Evolutionary conservation across 2,797 vertebrate species (phyloP), one percentile per base, ranked within the genome.

Genomic region (Diplodus sargus): DNA sequence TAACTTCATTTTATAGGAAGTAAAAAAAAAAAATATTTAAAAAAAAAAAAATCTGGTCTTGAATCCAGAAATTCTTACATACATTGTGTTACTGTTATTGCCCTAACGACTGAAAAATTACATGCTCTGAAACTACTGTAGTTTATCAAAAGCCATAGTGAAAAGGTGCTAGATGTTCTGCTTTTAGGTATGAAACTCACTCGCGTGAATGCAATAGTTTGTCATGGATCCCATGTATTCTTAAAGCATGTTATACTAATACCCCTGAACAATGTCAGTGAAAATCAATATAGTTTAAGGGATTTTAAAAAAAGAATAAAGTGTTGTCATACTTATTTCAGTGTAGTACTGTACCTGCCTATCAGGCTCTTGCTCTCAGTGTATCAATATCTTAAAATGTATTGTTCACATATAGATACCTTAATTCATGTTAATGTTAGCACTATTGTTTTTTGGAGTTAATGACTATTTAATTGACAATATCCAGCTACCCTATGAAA

Each of bases 61-160:
- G 86, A 92, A 70, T 85, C 89, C 85, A 89, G 90, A 82, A 87
- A 81, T 92, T 93, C 90, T 91, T 91, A 90, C 94, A 90, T 92
- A 90, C 89, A 89, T 94, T 91, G 93, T 94, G 94, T 94, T 95
- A 94, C 92, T 94, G 93, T 95, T 94, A 87, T 93, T 92, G 93
- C 94, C 93, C 94, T 91, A 87, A 93, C 85, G 92, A 95, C 94
- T 94, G 94, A 94, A 93, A 93, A 93, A 93, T 87, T 79, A 95
- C 94, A 92, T 91, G 94, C 94, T 94, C 95, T 94, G 95, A 95
- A 94, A 94, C 94, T 95, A 94, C 91, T 95, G 93, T 95, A 95
- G 95, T 95, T 94, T 93, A 94, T 92, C 90, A 94, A 96, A 96
- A 96, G 96, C 96, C 96, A 96, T 95, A 96, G 95, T 96, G 93